Percentiles rank a stretch among this genome's conserved stretches.
These are phyloP conservation scores for Pempheris klunzingeri DNA, from an alignment of 2,797 vertebrate species.

Conservation along the genomic window DNA sequence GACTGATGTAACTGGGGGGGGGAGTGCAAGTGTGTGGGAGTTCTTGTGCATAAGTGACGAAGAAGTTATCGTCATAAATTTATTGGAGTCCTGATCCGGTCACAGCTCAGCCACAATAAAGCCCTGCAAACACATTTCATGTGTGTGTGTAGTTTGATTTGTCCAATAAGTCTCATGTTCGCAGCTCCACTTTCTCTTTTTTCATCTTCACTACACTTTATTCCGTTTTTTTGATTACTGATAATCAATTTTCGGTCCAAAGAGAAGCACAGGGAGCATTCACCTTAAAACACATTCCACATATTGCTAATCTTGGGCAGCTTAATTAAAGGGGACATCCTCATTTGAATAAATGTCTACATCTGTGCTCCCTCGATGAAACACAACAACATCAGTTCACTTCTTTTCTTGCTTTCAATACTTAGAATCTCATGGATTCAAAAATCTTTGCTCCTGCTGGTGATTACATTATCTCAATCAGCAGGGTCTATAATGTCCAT, in stretches of 20 bases:
- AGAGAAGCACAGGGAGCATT: neutral
- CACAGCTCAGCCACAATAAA: neutral
- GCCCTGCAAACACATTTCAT: constrained; percentile 5
- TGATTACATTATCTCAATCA: constrained; percentile 30
- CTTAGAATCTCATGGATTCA: neutral
- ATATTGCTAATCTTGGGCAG: constrained; percentile 7
- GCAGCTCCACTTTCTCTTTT: neutral
- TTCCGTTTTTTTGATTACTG: neutral
- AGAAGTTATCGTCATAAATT: constrained; percentile 12
- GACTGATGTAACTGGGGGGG: too few species aligned
- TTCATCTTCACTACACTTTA: neutral
- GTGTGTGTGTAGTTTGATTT: too few species aligned
- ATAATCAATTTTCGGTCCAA: neutral
- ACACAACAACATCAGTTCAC: too few species aligned
- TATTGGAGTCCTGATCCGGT: constrained; percentile 21
- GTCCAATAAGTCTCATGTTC: too few species aligned
- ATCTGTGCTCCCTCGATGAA: neutral
- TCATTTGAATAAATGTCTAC: constrained; percentile 2
- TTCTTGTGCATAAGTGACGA: neutral
- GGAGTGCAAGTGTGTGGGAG: neutral
- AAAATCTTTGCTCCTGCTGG: neutral
- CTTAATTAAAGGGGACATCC: constrained; percentile 18
- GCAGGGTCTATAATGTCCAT: constrained; percentile 12
- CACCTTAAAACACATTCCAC: constrained; percentile 2
- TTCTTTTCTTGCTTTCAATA: neutral